Base-by-base conservation (phyloP, 1,140 invertebrate genomes). In the Pseudomyrmex cubaensis region DNA sequence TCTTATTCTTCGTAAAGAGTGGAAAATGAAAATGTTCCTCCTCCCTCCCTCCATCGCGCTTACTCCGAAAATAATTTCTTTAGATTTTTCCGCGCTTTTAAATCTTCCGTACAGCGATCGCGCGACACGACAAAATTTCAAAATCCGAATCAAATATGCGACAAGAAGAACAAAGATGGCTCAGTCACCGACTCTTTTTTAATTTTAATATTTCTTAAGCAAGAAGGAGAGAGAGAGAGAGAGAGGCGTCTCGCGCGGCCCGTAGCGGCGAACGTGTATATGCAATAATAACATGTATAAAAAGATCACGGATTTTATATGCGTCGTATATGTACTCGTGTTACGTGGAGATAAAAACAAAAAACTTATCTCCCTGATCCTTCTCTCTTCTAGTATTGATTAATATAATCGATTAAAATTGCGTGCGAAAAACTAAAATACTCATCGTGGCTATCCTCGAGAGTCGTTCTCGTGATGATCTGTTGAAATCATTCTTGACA, bases 251-350 rank as follows among this genome's bases (percentile, higher is more conserved):
- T 83, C 75, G 62, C 62, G 78, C 62, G 78, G 64, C 77, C 80
- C 63, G 74, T 54, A 67, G 61, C 62, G 77, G 87, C 83, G 64
- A 90, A 90, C 90, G 88, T 91, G 90, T 91, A 90, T 90, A 91
- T 91, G 90, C 90, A 91, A 91, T 91, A 91, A 91, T 90, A 89
- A 85, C 66, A 85, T 90, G 82, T 90, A 90, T 86, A 89, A 90
- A 90, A 70, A 86, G 56, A 35, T 35, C 85, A 76, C 84, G 89
- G 86, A 89, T 89, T 90, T 90, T 85, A 85, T 85, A 85, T 87
- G 85, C 86, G 84, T 90, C 78, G 75, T 70, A 4, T 35, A 4
- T 35, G 5, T 35, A 72, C 82, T 80, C 54, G 62, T 84, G 75
- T 54, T 35, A 35, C 7, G 35, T 7, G 35, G 83, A 83, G 62